Percentiles rank a stretch among this genome's conserved stretches.
Evolutionary conservation across 1,140 invertebrate genomes (phyloP).

Genomic region (Pollicipes pollicipes): DNA sequence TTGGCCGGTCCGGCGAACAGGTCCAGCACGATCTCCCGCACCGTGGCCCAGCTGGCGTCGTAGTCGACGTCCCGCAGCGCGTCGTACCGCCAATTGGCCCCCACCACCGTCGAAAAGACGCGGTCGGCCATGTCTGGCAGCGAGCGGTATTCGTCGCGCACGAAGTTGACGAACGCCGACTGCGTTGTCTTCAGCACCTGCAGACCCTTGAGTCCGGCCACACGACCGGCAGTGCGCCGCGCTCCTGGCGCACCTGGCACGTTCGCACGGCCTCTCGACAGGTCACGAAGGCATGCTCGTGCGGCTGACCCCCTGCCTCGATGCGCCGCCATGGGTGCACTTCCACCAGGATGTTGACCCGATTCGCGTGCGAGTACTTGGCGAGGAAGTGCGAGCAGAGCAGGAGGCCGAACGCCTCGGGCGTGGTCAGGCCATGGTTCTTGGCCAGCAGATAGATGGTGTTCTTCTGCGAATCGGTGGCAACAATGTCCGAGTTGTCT

Average conservation of each 20-base stretch:
- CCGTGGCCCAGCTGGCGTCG: slow-evolving; percentile 33
- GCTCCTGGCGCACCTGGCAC: slow-evolving; percentile 40
- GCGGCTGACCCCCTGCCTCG: slow-evolving; percentile 34
- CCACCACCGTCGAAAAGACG: slow-evolving; percentile 48
- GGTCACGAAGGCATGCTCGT: slow-evolving; percentile 55
- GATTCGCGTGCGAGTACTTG: slow-evolving; percentile 47
- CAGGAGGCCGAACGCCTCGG: slow-evolving; percentile 26
- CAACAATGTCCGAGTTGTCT: slow-evolving; percentile 29
- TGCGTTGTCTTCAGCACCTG: slow-evolving; percentile 54
- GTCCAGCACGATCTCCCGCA: slow-evolving; percentile 46
- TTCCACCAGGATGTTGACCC: slow-evolving; percentile 43
- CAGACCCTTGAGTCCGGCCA: slow-evolving; percentile 34
- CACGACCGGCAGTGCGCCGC: slow-evolving; percentile 36
- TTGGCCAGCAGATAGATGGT: slow-evolving; percentile 60
- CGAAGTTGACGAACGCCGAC: slow-evolving; percentile 54
- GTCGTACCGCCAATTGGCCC: slow-evolving; percentile 48
- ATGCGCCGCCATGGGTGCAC: slow-evolving; percentile 54
- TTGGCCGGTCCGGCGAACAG: slow-evolving; percentile 51
- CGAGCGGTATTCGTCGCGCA: slow-evolving; percentile 52
- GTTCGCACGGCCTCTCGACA: slow-evolving; percentile 40
- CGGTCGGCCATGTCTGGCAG: slow-evolving; percentile 50
- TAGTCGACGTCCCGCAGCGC: slow-evolving; percentile 39
- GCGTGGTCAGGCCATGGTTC: slow-evolving; percentile 39
- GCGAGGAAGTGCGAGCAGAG: slow-evolving; percentile 49
- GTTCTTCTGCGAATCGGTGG: slow-evolving; percentile 64